phyloP scores from a whole-genome alignment of 2,888 invertebrate genomes.

The Formica aserva region DNA sequence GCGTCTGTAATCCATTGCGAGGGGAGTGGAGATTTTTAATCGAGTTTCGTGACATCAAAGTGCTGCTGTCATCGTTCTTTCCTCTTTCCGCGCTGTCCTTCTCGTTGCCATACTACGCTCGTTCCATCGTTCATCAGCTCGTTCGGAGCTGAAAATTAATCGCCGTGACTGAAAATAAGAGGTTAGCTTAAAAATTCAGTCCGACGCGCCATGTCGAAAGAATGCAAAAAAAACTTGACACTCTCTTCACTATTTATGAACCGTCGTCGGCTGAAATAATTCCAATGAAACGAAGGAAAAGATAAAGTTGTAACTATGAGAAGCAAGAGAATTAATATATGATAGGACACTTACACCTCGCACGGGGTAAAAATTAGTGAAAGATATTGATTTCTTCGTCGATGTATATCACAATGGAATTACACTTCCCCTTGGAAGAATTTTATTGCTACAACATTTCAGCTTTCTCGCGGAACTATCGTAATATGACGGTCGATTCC shows the following conservation, averaged over 20 bases:
- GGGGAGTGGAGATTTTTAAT: constrained; percentile 77
- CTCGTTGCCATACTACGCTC: constrained; percentile 64
- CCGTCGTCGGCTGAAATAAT: constrained; percentile 60
- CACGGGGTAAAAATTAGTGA: constrained; percentile 43
- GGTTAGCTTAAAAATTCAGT: constrained; percentile 60
- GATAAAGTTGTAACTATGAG: constrained; percentile 42
- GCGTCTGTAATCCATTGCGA: constrained; percentile 64
- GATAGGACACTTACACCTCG: not conserved
- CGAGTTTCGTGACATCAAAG: constrained; percentile 78
- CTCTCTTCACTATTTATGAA: constrained; percentile 75
- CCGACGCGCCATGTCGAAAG: constrained; percentile 46
- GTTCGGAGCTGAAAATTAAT: constrained; percentile 75
- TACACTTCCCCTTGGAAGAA: constrained; percentile 53
- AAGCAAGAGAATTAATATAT: constrained; percentile 23
- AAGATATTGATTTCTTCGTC: constrained; percentile 54
- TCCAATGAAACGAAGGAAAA: constrained; percentile 57
- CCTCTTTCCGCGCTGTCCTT: constrained; percentile 52
- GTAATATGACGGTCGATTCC: constrained; percentile 59
- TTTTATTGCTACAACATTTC: constrained; percentile 72
- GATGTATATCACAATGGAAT: constrained; percentile 52
- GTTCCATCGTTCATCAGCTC: constrained; percentile 76
- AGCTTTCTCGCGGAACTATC: constrained; percentile 36
- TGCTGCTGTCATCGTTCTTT: constrained; percentile 74
- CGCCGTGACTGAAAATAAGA: constrained; percentile 76
- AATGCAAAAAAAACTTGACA: constrained; percentile 69